Percentiles rank a stretch among this genome's conserved stretches.
Conservation (phyloP, 2,888 invertebrate species). For the Napeogenes sylphis region DNA sequence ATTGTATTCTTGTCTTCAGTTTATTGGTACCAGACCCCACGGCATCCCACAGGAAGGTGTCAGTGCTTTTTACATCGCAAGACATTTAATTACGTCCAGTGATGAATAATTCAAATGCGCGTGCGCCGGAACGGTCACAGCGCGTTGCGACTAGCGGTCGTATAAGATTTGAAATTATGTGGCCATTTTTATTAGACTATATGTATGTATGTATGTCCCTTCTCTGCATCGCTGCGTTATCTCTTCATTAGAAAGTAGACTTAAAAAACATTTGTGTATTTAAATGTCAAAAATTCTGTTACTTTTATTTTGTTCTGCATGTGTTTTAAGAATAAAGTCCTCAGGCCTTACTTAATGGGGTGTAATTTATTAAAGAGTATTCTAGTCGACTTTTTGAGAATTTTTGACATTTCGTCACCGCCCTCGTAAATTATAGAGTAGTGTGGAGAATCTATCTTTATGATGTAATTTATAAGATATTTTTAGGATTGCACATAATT, state of each 20-base stretch:
- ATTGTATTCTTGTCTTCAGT: no score
- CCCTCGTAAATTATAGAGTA: conserved; percentile 41
- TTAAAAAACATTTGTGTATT: conserved; percentile 17
- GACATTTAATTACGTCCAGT: conserved; percentile 66
- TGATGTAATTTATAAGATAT: conserved; percentile 9
- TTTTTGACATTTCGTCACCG: conserved; percentile 73
- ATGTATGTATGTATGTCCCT: conserved; percentile 31
- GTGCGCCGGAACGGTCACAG: conserved; percentile 70
- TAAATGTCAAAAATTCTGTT: conserved; percentile 8
- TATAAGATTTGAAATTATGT: conserved; percentile 38
- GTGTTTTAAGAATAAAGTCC: conserved; percentile 10
- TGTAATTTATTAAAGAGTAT: conserved; percentile 33
- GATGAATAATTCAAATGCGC: conserved; percentile 71
- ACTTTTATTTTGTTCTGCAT: conserved; percentile 6
- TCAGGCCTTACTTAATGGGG: conserved; percentile 17
- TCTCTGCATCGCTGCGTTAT: conserved; percentile 35
- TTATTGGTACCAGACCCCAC: conserved; percentile 32
- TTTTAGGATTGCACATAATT: conserved; percentile 1
- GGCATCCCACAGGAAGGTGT: conserved; percentile 64
- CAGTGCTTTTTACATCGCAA: conserved; percentile 62
- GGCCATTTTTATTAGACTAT: conserved; percentile 37
- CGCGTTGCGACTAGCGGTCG: conserved; percentile 63
- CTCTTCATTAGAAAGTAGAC: conserved; percentile 30
- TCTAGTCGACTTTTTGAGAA: conserved; percentile 60
- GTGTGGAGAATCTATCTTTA: neutral